Evolutionary conservation across 2,797 vertebrate genomes (phyloP).

Genomic region (Meda fulgida): DNA sequence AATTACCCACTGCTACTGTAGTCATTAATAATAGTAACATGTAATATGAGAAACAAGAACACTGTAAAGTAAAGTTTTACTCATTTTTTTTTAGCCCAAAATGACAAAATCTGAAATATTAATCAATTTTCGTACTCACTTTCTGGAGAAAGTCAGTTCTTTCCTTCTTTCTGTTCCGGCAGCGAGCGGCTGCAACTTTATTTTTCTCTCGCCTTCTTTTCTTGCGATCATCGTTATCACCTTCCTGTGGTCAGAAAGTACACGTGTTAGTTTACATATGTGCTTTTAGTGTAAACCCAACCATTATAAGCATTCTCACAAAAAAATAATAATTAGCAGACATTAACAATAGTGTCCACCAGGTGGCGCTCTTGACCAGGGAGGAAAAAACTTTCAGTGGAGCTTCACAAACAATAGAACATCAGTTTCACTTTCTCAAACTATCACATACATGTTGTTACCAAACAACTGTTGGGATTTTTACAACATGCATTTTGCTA

Average conservation of each 20-base stretch:
- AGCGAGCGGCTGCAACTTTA: slow-evolving; percentile 94
- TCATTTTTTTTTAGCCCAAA: background rate
- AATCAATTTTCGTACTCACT: slow-evolving; percentile 74
- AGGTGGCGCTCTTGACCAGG: slow-evolving; percentile 32
- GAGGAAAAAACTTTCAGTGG: background rate
- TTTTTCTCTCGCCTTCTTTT: slow-evolving; percentile 96
- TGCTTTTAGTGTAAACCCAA: background rate
- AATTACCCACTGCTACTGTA: background rate
- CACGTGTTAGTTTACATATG: background rate
- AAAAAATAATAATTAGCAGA: background rate
- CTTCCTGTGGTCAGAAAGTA: slow-evolving; percentile 75
- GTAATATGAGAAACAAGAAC: background rate
- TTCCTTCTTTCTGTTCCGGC: slow-evolving; percentile 98
- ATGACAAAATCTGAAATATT: background rate
- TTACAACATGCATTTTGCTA: background rate
- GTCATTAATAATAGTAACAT: background rate
- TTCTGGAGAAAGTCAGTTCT: slow-evolving; percentile 94
- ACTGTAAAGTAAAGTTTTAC: background rate
- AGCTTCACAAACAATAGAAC: background rate
- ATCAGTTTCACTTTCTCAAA: slow-evolving; percentile 6
- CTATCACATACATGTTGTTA: background rate
- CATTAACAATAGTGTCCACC: background rate
- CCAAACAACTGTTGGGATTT: background rate
- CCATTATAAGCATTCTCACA: background rate
- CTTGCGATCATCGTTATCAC: slow-evolving; percentile 92